A percentile compares a stretch with the other conserved stretches of the same genome.
Conservation (phyloP, 2,797 vertebrate species). For the Myoxocephalus aenaeus region DNA sequence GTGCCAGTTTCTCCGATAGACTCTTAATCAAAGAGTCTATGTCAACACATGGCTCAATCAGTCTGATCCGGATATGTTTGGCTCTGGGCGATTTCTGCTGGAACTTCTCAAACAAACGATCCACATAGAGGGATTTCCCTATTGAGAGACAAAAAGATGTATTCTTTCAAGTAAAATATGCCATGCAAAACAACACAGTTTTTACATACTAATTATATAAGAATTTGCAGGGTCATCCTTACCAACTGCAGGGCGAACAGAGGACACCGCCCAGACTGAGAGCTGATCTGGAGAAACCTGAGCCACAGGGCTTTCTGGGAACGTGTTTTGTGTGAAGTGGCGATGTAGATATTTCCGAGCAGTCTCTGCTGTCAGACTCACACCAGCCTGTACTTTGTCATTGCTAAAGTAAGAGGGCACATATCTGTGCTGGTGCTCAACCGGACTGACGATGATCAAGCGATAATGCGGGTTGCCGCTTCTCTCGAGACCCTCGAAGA, state of each 20-base stretch:
- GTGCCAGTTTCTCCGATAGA: constrained; percentile 64
- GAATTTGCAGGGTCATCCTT: constrained; percentile 32
- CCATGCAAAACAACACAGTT: neutral
- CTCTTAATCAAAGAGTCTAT: constrained; percentile 72
- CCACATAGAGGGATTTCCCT: constrained; percentile 85
- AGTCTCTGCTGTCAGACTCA: constrained; percentile 42
- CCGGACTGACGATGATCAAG: constrained; percentile 79
- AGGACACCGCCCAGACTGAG: constrained; percentile 83
- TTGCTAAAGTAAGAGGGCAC: constrained; percentile 84
- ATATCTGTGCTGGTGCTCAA: constrained; percentile 82
- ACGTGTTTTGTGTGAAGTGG: constrained; percentile 68
- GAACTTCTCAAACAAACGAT: constrained; percentile 78
- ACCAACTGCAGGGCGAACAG: constrained; percentile 84
- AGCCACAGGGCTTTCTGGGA: constrained; percentile 6
- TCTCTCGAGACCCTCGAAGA: constrained; percentile 74
- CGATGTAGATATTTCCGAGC: constrained; percentile 74
- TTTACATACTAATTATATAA: neutral
- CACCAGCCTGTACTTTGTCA: constrained; percentile 76
- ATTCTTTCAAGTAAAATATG: neutral
- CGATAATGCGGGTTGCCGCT: constrained; percentile 70
- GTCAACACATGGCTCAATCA: constrained; percentile 77
- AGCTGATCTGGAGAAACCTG: constrained; percentile 72
- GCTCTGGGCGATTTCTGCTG: constrained; percentile 48
- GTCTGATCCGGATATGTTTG: constrained; percentile 67
- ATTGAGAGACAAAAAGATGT: neutral